Conservation (phyloP, 1,140 invertebrate species). For the Caenorhabditis brenneri region DNA sequence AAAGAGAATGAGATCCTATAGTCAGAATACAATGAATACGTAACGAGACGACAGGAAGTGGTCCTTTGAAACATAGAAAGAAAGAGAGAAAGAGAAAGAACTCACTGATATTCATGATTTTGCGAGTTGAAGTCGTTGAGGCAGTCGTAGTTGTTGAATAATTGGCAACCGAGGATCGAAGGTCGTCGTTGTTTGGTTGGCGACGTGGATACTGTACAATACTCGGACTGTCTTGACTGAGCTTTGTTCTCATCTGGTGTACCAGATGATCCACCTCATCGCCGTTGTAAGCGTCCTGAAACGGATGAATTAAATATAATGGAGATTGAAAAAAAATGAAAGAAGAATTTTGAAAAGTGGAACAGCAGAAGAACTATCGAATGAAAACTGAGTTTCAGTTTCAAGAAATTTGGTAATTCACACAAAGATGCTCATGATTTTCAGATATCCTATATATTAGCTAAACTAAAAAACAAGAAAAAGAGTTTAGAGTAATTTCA, state of each 20-base stretch:
- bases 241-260: conserved; percentile 45
- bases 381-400: too few species aligned
- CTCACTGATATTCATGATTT: conserved; percentile 42
- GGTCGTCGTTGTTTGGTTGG: not conserved
- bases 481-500: too few species aligned
- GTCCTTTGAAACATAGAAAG: not conserved
- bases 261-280: conserved; percentile 51
- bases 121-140: conserved; percentile 30
- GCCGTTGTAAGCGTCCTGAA: conserved; percentile 46
- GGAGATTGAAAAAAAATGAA: not conserved
- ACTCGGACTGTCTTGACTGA: conserved; percentile 1
- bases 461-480: too few species aligned
- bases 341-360: too few species aligned
- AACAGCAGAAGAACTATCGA: too few species aligned
- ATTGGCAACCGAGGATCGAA: conserved; percentile 4
- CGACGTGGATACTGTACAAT: conserved; percentile 23
- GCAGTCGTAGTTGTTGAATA: conserved; percentile 9
- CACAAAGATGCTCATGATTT: too few species aligned
- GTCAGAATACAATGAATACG: conserved; percentile 34
- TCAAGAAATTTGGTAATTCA: too few species aligned
- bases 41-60: conserved; percentile 18
- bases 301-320: not conserved
- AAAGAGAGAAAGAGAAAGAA: not conserved
- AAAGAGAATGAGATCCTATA: not conserved
- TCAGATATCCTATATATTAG: too few species aligned